phyloP scores from a whole-genome alignment of 2,797 vertebrate genomes.

The Dallia pectoralis region DNA sequence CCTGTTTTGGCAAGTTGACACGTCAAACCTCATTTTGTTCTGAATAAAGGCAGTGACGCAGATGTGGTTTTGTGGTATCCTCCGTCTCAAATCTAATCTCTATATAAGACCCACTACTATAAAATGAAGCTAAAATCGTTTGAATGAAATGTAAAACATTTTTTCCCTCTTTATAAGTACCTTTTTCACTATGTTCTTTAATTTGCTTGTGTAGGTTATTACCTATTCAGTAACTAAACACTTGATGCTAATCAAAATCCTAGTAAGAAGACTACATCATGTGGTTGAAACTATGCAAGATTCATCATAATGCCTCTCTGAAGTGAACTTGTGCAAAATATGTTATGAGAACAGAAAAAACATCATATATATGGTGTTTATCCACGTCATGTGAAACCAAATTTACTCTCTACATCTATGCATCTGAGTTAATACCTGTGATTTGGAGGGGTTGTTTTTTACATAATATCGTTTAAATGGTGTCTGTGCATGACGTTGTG shows the following conservation, averaged over 20 bases:
- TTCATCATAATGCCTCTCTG: constrained; percentile 25
- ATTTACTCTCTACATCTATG: not conserved
- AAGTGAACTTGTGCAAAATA: not conserved
- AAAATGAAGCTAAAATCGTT: not conserved
- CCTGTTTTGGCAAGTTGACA: not conserved
- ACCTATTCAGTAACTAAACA: constrained; percentile 10
- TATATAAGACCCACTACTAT: not conserved
- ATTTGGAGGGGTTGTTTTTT: not conserved
- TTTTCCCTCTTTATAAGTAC: not conserved
- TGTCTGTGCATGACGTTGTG: constrained; percentile 29
- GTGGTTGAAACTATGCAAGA: constrained; percentile 13
- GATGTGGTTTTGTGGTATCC: not conserved
- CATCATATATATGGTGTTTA: not conserved
- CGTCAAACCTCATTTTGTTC: not conserved
- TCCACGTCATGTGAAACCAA: not conserved
- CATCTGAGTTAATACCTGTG: not conserved
- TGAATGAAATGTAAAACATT: not conserved
- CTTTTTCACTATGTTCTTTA: not conserved
- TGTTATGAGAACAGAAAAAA: not conserved
- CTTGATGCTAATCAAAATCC: not conserved
- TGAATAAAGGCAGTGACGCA: not conserved
- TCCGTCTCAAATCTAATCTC: not conserved
- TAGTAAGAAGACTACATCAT: constrained; percentile 33
- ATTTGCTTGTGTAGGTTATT: not conserved
- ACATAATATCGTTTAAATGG: constrained; percentile 11